Conservation (phyloP, 2,888 invertebrate genomes). For the Sturmia bella region DNA sequence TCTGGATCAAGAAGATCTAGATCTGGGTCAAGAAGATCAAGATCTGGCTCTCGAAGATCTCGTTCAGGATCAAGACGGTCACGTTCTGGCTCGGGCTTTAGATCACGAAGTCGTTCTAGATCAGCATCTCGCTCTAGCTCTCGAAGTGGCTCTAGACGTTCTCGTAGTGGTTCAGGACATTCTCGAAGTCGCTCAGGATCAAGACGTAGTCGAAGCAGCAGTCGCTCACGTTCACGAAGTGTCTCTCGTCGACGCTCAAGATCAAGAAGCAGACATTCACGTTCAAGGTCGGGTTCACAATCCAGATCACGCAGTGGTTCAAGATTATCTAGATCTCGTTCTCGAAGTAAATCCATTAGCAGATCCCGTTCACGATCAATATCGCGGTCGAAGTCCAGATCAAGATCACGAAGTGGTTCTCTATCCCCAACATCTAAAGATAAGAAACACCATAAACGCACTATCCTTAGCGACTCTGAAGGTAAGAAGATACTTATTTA, state of each 20-base stretch:
- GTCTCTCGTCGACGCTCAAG: conserved; percentile 70
- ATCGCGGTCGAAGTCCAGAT: conserved; percentile 66
- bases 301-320: conserved; percentile 72
- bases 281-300: conserved; percentile 65
- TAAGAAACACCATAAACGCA: conserved; percentile 74
- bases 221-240: conserved; percentile 72
- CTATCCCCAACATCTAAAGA: conserved; percentile 68
- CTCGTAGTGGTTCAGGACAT: conserved; percentile 71
- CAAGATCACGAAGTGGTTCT: conserved; percentile 61
- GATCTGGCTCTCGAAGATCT: conserved; percentile 66
- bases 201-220: conserved; percentile 70
- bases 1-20: conserved; percentile 44
- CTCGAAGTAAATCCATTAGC: conserved; percentile 59
- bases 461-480: conserved; percentile 85
- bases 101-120: conserved; percentile 63
- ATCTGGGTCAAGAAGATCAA: conserved; percentile 70
- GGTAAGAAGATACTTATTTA: conserved; percentile 76
- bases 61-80: conserved; percentile 67
- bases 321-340: conserved; percentile 71
- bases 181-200: conserved; percentile 69
- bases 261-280: conserved; percentile 48
- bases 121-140: conserved; percentile 59
- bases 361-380: conserved; percentile 74
- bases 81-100: conserved; percentile 56
- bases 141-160: conserved; percentile 72